Base-by-base conservation (phyloP, 2,888 invertebrate genomes). In the Philereme vetulata region DNA sequence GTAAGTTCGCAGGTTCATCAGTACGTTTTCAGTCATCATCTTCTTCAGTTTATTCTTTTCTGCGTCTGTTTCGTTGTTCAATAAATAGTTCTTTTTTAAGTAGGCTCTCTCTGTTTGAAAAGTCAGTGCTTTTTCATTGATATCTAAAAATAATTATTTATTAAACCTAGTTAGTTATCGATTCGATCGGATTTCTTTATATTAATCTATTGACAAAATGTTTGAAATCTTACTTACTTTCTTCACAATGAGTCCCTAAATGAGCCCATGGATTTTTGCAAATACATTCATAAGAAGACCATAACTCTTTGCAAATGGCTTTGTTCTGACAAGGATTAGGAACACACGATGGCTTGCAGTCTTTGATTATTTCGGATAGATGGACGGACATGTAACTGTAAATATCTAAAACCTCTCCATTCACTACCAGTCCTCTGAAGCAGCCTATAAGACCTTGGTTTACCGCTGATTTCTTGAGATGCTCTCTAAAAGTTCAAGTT, bases 221-320 rank as follows among this genome's bases (percentile, higher is more conserved):
- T 4, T 4, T 40, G 4, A 32, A 32, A 33, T 10, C 11, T 10
- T 34, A 93, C 95, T 94, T 90, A 98, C 98, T 98, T 76, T 95
- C 96, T 91, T 98, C 97, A 85, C 98, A 98, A 81, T 96, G 96
- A 60, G 94, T 93, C 66, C 98, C 98, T 64, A 96, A 94, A 86
- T 98, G 98, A 0, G 98, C 98, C 97, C 98, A 97, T 44, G 95
- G 95, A 86, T 98, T 98, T 71, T 95, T 95, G 88, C 98, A 98
- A 68, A 97, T 95, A 82, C 98, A 98, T 76, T 96, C 96, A 74
- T 98, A 98, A 36, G 96, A 96, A 64, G 97, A 97, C 98, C 98
- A 98, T 0, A 96, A 90, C 81, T 98, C 98, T 75, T 97, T 97
- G 81, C 97, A 98, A 66, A 94, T 95, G 0, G 97, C 98, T 48